Evolutionary conservation across 2,888 invertebrate species (phyloP), one percentile per base, ranked within the genome.

Genomic region (Siphonodentalium dalli): DNA sequence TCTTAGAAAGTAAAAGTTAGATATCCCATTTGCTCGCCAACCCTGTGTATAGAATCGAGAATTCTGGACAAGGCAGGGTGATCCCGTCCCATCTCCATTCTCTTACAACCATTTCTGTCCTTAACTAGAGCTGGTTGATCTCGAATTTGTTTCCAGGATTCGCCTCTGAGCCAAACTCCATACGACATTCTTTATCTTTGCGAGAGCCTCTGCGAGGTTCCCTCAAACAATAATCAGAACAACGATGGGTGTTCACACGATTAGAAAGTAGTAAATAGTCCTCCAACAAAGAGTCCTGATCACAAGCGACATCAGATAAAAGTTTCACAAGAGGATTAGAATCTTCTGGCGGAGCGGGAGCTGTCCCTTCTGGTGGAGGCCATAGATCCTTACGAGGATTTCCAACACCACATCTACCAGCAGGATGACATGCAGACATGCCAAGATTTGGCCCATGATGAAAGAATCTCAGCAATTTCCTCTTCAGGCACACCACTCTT

Each of bases 11-110:
- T 34, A 65, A 63, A 7, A 65, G 6, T 2, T 58, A 61, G 26
- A 65, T 54, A 37, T 65, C 63, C 63, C 58, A 58, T 63, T 63
- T 8, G 63, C 63, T 37, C 63, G 27, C 63, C 63, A 63, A 15
- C 43, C 64, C 37, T 65, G 63, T n/a, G 65, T 63, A 41, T 61
- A 58, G 33, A 29, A 51, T 42, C 43, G 42, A 18, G 61, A 61
- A 50, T 61, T 50, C 39, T 65, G 63, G 3, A 65, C 63, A 8
- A 65, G 24, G 13, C 15, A 31, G 65, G 61, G 40, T 61, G 54
- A 34, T 63, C 65, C 34, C 63, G 40, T 26, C 38, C 29, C 60
- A 63, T 58, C 51, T 65, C 63, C 8, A 63, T 27, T n/a, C 63
- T 33, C 7, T 56, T 15, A 11, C 43, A 63, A 21, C 41, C 35